Evolutionary conservation across 2,797 vertebrate genomes (phyloP).

Genomic region (Poeciliopsis paucimaculata): DNA sequence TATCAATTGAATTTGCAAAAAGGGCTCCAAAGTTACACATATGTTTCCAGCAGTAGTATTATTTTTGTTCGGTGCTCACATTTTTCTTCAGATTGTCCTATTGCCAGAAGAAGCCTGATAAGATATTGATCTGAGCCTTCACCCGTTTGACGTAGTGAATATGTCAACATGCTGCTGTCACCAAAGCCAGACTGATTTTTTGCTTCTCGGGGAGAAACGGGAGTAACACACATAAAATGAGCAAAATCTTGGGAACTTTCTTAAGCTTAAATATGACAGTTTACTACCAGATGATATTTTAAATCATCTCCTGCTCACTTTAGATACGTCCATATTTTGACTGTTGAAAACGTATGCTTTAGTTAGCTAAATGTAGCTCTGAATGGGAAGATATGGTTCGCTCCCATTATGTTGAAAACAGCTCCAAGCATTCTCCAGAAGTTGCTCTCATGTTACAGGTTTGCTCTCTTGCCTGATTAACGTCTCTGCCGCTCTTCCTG

Average conservation of each 20-base stretch:
- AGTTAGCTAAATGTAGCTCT: constrained; percentile 27
- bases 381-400: constrained; percentile 22
- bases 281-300: too few relatives aligned
- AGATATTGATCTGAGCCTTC: constrained; percentile 51
- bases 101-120: constrained; percentile 43
- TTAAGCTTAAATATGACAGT: constrained; percentile 4
- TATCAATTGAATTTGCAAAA: not conserved
- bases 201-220: constrained; percentile 30
- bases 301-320: not conserved
- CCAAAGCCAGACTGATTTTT: constrained; percentile 42
- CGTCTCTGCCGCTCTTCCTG: constrained; percentile 50
- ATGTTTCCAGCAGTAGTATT: constrained; percentile 2
- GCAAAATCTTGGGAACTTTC: constrained; percentile 36
- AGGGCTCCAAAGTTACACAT: not conserved
- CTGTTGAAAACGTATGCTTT: not conserved
- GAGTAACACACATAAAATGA: constrained; percentile 32
- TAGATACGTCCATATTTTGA: not conserved
- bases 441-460: constrained; percentile 67
- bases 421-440: constrained; percentile 46
- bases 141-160: constrained; percentile 39
- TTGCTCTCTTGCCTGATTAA: constrained; percentile 59
- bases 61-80: constrained; percentile 13
- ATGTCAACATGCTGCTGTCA: constrained; percentile 63
- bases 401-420: constrained; percentile 31
- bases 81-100: constrained; percentile 37